Evolutionary conservation across 2,888 invertebrate species (phyloP).

Genomic region (Drosophila multiciliata): DNA sequence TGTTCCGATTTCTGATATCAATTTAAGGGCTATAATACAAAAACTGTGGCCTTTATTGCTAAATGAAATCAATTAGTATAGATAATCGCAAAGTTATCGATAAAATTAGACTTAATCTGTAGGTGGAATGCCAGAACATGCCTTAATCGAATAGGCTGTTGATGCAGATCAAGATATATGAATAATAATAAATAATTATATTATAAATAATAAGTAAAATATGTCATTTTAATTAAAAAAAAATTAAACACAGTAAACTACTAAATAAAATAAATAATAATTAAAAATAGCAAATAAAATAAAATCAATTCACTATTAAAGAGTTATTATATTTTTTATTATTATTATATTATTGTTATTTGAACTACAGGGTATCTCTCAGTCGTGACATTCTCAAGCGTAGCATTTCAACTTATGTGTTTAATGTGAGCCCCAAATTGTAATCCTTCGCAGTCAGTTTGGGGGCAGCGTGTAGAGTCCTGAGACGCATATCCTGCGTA

Average conservation of each 20-base stretch:
- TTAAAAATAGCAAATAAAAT: too few relatives aligned
- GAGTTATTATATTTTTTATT: neutral
- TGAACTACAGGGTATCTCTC: neutral
- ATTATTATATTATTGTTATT: too few relatives aligned
- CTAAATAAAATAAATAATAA: too few relatives aligned
- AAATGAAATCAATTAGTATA: neutral
- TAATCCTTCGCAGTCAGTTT: constrained; percentile 31
- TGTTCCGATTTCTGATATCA: neutral
- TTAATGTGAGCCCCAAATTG: constrained; percentile 1
- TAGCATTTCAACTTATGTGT: neutral
- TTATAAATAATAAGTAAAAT: too few relatives aligned
- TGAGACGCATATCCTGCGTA: constrained; percentile 69
- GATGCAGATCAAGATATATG: neutral
- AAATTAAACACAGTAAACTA: too few relatives aligned
- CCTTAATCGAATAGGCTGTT: neutral
- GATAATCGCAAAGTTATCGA: neutral
- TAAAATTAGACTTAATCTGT: neutral
- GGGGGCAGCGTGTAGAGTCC: constrained; percentile 1
- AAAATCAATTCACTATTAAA: too few relatives aligned
- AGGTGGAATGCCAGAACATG: neutral
- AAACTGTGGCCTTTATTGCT: neutral
- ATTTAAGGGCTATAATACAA: neutral
- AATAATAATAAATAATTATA: too few relatives aligned
- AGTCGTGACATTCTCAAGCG: neutral
- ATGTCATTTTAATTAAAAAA: too few relatives aligned